These are phyloP conservation scores for Sinhomidia bicolor DNA, from an alignment of 2,888 invertebrate genomes.

Conservation along the genomic window DNA sequence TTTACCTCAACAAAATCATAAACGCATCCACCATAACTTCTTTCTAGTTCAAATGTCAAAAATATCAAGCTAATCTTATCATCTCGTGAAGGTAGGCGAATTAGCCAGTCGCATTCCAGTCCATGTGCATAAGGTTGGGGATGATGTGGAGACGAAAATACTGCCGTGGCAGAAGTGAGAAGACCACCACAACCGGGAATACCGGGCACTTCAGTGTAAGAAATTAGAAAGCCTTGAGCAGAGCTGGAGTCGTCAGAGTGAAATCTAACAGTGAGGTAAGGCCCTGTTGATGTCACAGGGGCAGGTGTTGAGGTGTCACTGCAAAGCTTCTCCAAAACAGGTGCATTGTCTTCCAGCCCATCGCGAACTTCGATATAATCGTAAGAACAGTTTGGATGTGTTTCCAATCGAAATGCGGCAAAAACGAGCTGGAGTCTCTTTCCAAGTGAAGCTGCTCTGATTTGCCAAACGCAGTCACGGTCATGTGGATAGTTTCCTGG, in stretches of 20 bases:
- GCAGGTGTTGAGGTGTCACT: constrained; percentile 88
- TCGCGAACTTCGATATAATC: constrained; percentile 89
- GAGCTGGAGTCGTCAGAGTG: constrained; percentile 88
- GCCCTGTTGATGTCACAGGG: constrained; percentile 87
- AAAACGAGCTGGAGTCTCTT: constrained; percentile 92
- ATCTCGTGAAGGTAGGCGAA: constrained; percentile 85
- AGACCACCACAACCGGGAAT: constrained; percentile 92
- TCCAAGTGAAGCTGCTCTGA: constrained; percentile 86
- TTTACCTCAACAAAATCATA: constrained; percentile 86
- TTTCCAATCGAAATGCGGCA: constrained; percentile 89
- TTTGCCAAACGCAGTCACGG: constrained; percentile 91
- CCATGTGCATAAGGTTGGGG: constrained; percentile 84
- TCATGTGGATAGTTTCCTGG: constrained; percentile 93
- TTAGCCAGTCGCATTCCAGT: constrained; percentile 90
- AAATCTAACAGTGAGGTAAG: constrained; percentile 87
- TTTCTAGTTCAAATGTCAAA: constrained; percentile 86
- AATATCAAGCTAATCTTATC: constrained; percentile 87
- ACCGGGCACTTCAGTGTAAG: constrained; percentile 88
- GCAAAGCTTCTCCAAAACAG: constrained; percentile 87
- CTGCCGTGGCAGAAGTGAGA: constrained; percentile 86
- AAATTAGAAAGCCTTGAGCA: constrained; percentile 93
- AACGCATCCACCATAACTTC: constrained; percentile 83
- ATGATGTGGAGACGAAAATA: constrained; percentile 86
- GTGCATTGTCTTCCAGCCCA: constrained; percentile 83
- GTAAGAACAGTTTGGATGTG: constrained; percentile 87